Conservation (phyloP, 2,797 vertebrate genomes). For the Acanthopagrus latus region DNA sequence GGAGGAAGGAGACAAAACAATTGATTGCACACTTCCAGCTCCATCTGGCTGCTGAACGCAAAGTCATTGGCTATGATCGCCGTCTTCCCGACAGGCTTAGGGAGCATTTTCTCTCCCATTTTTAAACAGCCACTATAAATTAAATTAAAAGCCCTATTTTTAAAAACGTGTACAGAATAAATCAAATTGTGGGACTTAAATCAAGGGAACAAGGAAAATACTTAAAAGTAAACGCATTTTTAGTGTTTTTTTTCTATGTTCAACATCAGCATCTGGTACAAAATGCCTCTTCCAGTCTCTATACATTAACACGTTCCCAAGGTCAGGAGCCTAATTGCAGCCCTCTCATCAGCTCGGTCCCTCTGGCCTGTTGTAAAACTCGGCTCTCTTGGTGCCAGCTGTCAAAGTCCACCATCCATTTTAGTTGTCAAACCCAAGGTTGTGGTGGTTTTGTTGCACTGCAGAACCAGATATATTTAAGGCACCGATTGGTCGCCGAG, state of each 20-base stretch:
- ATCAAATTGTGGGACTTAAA: background rate
- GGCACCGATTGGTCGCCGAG: constrained; percentile 57
- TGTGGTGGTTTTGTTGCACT: constrained; percentile 31
- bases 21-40: constrained; percentile 23
- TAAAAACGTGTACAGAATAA: too few species aligned
- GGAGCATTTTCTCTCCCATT: background rate
- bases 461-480: constrained; percentile 46
- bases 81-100: background rate
- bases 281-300: background rate
- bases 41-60: constrained; percentile 15
- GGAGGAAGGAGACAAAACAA: constrained; percentile 16
- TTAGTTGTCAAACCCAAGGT: constrained; percentile 48
- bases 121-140: background rate
- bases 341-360: constrained; percentile 24
- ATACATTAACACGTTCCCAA: constrained; percentile 32
- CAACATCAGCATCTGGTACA: background rate
- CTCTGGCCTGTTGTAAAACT: constrained; percentile 28
- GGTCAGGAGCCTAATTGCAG: constrained; percentile 43
- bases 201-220: background rate
- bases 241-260: constrained; percentile 5
- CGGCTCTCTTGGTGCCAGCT: constrained; percentile 1
- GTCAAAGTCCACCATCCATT: constrained; percentile 31
- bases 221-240: rapidly evolving
- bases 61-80: background rate
- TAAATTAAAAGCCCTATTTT: background rate